These are phyloP conservation scores for Polyommatus iphigenia DNA, from an alignment of 2,888 invertebrate species.

Conservation along the genomic window DNA sequence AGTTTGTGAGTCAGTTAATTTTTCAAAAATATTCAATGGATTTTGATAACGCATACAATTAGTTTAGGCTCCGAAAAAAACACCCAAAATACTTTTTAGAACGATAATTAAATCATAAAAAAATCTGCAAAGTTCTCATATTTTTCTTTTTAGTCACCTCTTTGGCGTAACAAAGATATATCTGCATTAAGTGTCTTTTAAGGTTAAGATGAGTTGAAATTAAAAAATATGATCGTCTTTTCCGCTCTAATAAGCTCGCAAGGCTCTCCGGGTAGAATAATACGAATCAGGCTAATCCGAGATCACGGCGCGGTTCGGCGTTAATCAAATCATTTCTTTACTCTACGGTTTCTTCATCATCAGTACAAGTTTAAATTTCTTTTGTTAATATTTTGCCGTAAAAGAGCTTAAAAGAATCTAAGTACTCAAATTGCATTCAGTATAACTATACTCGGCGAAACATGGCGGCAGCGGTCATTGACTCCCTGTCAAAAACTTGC, in stretches of 20 bases:
- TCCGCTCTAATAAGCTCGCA: not conserved
- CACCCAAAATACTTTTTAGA: not conserved
- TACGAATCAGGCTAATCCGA: conserved; percentile 3
- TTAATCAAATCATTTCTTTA: not conserved
- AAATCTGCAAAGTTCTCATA: too few relatives aligned
- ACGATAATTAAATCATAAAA: too few relatives aligned
- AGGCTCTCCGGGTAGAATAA: not conserved
- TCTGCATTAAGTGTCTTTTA: not conserved
- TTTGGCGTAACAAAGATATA: not conserved
- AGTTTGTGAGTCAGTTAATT: too few relatives aligned
- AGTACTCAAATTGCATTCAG: too few relatives aligned
- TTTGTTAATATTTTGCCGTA: too few relatives aligned
- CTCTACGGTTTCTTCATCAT: conserved; percentile 3
- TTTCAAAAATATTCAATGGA: too few relatives aligned
- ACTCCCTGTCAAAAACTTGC: too few relatives aligned
- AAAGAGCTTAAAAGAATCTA: too few relatives aligned
- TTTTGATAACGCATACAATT: too few relatives aligned
- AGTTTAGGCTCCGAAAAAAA: too few relatives aligned
- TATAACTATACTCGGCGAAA: too few relatives aligned
- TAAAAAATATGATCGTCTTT: not conserved
- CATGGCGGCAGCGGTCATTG: too few relatives aligned
- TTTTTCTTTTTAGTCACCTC: not conserved
- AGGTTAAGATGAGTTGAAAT: not conserved
- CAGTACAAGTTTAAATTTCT: not conserved
- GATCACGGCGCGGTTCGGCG: not conserved